Evolutionary conservation across 2,888 invertebrate species (phyloP).

Genomic region (Polietes domitor): DNA sequence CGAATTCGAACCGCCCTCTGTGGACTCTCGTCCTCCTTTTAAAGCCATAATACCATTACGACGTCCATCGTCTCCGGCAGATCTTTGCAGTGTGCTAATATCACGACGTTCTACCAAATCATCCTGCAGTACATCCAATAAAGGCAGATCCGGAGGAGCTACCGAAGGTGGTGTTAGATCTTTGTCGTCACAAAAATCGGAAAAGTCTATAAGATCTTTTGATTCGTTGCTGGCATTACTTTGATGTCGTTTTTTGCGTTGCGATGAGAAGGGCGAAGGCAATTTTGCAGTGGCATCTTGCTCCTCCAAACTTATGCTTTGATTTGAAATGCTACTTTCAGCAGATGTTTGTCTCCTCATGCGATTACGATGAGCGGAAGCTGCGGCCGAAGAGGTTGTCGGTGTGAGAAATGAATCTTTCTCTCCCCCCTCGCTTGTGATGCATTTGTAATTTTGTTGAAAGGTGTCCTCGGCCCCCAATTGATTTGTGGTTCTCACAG

Average conservation of each 20-base stretch:
- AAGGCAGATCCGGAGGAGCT: constrained; percentile 42
- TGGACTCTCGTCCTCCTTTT: constrained; percentile 66
- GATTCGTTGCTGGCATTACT: constrained; percentile 58
- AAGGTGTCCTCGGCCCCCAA: constrained; percentile 78
- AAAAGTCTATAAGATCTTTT: constrained; percentile 79
- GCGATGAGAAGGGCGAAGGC: constrained; percentile 22
- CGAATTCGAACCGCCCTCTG: constrained; percentile 42
- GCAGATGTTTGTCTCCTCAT: constrained; percentile 80
- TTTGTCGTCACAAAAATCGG: constrained; percentile 77
- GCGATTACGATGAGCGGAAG: constrained; percentile 47
- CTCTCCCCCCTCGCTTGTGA: constrained; percentile 71
- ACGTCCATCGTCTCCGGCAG: constrained; percentile 78
- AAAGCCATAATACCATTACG: constrained; percentile 80
- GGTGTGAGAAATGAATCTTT: constrained; percentile 75
- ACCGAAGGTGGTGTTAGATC: constrained; percentile 40
- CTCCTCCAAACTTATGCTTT: constrained; percentile 79
- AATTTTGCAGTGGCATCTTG: constrained; percentile 44
- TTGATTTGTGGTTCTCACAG: constrained; percentile 79
- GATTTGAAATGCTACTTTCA: constrained; percentile 81
- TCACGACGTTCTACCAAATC: constrained; percentile 77
- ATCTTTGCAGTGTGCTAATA: constrained; percentile 77
- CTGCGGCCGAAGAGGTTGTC: constrained; percentile 53
- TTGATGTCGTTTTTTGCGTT: constrained; percentile 50
- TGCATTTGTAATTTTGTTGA: constrained; percentile 80
- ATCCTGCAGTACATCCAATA: constrained; percentile 68